Conservation (phyloP, 2,797 vertebrate genomes). For the Phaenicophaeus curvirostris region DNA sequence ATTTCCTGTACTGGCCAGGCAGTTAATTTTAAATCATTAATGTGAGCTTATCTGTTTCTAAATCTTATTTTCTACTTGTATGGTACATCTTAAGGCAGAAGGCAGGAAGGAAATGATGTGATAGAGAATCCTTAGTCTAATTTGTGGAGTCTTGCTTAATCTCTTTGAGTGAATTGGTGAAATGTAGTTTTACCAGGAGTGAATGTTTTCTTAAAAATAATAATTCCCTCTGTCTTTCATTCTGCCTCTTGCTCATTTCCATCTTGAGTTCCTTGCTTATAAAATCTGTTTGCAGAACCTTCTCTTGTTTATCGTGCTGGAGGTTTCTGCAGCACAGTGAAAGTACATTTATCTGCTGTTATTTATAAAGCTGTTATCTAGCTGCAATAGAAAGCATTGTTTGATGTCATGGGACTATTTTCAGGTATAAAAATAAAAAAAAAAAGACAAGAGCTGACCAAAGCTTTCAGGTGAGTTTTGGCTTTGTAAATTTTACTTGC, state of each 20-base stretch:
- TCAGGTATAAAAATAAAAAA: neutral
- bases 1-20: neutral
- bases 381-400: neutral
- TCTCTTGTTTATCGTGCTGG: neutral
- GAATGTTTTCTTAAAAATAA: neutral
- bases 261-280: neutral
- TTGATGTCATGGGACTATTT: neutral
- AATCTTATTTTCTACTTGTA: neutral
- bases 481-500: neutral
- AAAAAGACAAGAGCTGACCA: neutral
- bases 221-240: neutral
- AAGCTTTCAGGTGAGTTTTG: neutral
- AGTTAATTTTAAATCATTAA: neutral
- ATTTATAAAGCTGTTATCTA: neutral
- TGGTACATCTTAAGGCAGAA: neutral
- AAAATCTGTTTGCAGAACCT: neutral
- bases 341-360: neutral
- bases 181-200: neutral
- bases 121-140: neutral
- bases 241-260: neutral
- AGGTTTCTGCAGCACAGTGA: neutral
- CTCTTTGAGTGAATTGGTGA: neutral
- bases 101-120: neutral
- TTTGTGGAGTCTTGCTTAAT: neutral
- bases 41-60: neutral